phyloP scores from a whole-genome alignment of 2,888 invertebrate genomes.

The Diarsia dahlii region DNA sequence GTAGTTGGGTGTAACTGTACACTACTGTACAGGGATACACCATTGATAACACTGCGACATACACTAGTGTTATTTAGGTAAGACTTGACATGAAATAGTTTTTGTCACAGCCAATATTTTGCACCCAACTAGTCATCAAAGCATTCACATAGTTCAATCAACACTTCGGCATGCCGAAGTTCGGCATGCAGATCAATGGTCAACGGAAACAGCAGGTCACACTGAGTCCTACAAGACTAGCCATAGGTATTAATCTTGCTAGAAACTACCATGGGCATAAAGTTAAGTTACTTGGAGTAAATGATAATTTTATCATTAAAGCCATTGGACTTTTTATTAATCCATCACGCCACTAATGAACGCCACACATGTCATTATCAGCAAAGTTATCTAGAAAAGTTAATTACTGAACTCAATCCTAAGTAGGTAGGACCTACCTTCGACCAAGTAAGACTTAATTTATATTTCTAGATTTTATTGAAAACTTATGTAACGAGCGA shows the following conservation, averaged over 20 bases:
- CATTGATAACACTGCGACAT: neutral
- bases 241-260: constrained; percentile 13
- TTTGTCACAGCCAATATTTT: neutral
- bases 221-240: neutral
- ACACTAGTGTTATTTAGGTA: constrained; percentile 7
- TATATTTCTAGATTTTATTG: neutral
- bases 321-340: constrained; percentile 22
- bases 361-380: constrained; percentile 24
- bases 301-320: constrained; percentile 15
- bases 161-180: neutral
- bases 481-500: neutral
- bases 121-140: neutral
- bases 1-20: too few species aligned
- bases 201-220: constrained; percentile 3
- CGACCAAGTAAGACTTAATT: neutral
- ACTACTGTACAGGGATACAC: constrained; percentile 1
- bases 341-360: constrained; percentile 20
- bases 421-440: neutral
- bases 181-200: neutral
- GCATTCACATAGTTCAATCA: neutral
- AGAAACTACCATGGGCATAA: neutral
- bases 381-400: constrained; percentile 32
- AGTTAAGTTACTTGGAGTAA: neutral
- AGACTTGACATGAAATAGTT: constrained; percentile 16
- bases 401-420: constrained; percentile 16